phyloP scores from a whole-genome alignment of 2,797 vertebrate species.

The Peromyscus nudipes region DNA sequence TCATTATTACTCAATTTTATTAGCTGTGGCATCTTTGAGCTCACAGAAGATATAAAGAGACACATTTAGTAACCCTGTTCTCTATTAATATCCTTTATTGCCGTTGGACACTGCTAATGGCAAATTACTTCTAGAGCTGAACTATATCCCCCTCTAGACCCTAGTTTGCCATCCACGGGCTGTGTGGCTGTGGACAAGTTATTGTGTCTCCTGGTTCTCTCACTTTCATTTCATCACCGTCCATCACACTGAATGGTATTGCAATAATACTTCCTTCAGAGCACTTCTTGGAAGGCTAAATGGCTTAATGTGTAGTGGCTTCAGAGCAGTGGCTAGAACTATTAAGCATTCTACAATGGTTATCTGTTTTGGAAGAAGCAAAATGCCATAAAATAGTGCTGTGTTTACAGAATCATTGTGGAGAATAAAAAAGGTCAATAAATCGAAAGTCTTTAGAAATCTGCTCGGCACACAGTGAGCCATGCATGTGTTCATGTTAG shows the following conservation, averaged over 20 bases:
- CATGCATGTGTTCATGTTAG: neutral
- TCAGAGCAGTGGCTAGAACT: neutral
- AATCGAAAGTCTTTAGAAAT: constrained; percentile 21
- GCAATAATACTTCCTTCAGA: neutral
- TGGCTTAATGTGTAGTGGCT: neutral
- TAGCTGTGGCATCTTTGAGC: neutral
- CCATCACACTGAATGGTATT: neutral
- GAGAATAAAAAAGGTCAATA: neutral
- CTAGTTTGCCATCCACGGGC: neutral
- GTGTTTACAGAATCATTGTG: neutral
- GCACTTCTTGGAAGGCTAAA: neutral
- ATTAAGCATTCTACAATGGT: neutral
- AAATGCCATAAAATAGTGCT: neutral
- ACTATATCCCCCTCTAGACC: neutral
- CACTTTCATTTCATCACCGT: neutral
- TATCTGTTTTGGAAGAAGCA: constrained; percentile 18
- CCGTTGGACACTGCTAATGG: neutral
- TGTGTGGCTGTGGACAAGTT: neutral
- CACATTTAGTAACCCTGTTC: neutral
- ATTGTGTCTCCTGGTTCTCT: neutral
- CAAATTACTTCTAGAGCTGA: neutral
- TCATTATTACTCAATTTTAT: constrained; percentile 20
- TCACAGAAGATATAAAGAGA: constrained; percentile 9
- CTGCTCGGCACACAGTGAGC: neutral
- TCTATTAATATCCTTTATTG: neutral